These are phyloP conservation scores for Xylophagus ater DNA, from an alignment of 2,888 invertebrate genomes.

Conservation along the genomic window DNA sequence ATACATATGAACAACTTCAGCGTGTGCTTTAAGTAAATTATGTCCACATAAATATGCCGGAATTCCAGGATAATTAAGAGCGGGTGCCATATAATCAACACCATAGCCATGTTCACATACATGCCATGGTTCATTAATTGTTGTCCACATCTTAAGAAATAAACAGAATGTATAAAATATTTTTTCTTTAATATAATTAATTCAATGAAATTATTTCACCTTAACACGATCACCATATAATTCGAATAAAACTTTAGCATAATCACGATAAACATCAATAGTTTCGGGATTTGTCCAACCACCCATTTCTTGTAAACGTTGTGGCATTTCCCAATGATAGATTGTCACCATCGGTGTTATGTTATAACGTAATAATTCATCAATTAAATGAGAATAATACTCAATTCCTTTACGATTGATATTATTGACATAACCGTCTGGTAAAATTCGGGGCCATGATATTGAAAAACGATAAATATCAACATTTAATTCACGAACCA, in stretches of 20 bases:
- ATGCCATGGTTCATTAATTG: slow-evolving; percentile 61
- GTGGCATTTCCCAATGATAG: slow-evolving; percentile 62
- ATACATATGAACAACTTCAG: slow-evolving; percentile 54
- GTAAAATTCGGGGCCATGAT: slow-evolving; percentile 65
- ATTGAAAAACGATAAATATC: slow-evolving; percentile 61
- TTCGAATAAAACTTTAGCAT: slow-evolving; percentile 49
- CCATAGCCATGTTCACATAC: slow-evolving; percentile 41
- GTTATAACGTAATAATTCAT: slow-evolving; percentile 52
- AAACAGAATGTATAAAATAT: slow-evolving; percentile 6
- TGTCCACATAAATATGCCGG: slow-evolving; percentile 59
- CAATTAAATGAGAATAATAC: slow-evolving; percentile 66
- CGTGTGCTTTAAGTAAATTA: slow-evolving; percentile 62
- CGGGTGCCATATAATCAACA: slow-evolving; percentile 48
- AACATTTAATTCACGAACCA: slow-evolving; percentile 51
- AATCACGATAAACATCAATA: slow-evolving; percentile 52
- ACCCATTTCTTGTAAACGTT: slow-evolving; percentile 51
- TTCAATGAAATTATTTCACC: slow-evolving; percentile 13
- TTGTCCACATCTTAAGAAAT: slow-evolving; percentile 49
- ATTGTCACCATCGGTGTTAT: slow-evolving; percentile 61
- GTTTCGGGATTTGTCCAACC: slow-evolving; percentile 59
- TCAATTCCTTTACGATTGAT: slow-evolving; percentile 59
- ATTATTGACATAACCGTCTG: slow-evolving; percentile 52
- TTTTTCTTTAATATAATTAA: slow-evolving; percentile 9
- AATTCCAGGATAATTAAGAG: slow-evolving; percentile 47
- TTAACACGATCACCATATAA: slow-evolving; percentile 53